phyloP scores from a whole-genome alignment of 2,797 vertebrate genomes.

The Sebastiscus tertius region DNA sequence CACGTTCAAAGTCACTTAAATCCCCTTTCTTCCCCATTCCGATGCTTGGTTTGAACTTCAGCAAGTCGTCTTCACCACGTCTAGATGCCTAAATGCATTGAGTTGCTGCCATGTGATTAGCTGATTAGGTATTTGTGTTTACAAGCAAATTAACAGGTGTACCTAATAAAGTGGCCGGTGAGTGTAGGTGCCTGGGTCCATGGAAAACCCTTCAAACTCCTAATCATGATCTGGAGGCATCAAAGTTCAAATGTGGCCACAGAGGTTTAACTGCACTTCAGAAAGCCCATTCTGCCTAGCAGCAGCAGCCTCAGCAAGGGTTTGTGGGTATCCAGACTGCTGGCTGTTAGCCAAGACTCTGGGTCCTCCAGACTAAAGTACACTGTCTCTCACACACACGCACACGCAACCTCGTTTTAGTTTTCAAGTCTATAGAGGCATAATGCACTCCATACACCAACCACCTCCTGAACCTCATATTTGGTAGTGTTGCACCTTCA shows the following conservation, averaged over 20 bases:
- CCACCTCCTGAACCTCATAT: constrained; percentile 24
- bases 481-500: not conserved
- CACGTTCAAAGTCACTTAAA: no score
- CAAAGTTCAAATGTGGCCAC: constrained; percentile 21
- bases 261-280: constrained; percentile 21
- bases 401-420: constrained; percentile 8
- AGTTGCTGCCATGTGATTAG: no score
- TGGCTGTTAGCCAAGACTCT: constrained; percentile 45
- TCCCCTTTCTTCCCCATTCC: no score
- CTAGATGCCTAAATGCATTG: no score
- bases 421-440: constrained; percentile 11
- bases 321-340: constrained; percentile 48
- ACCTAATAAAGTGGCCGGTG: no score
- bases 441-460: constrained; percentile 8
- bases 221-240: constrained; percentile 1
- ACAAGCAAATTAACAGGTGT: no score
- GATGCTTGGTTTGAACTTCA: no score
- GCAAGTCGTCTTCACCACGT: no score
- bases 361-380: constrained; percentile 44
- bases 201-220: not conserved
- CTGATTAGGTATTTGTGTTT: no score
- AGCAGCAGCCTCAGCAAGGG: constrained; percentile 38
- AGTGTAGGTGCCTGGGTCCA: no score
- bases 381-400: constrained; percentile 25
- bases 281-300: constrained; percentile 37